These are phyloP conservation scores for Drosophila cardini DNA, from an alignment of 1,140 invertebrate species.

Conservation along the genomic window DNA sequence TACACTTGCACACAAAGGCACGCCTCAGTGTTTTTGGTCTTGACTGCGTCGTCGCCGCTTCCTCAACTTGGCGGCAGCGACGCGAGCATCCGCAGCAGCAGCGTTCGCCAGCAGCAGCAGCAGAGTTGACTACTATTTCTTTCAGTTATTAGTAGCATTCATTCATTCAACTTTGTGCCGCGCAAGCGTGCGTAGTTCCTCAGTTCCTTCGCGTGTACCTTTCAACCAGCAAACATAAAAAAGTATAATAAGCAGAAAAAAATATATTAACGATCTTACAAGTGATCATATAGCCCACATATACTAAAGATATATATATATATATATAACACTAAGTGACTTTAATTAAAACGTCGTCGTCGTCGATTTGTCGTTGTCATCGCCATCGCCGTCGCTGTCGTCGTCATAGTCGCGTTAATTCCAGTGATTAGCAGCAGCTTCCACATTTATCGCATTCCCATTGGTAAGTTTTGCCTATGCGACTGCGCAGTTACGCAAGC, in stretches of 20 bases:
- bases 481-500: conserved; percentile 55
- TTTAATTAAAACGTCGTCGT: conserved; percentile 5
- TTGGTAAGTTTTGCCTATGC: conserved; percentile 46
- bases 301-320: conserved; percentile 16
- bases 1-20: conserved; percentile 24
- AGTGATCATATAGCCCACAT: conserved; percentile 2
- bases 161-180: conserved; percentile 83
- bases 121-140: conserved; percentile 80
- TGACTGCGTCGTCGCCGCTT: conserved; percentile 65
- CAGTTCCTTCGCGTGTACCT: conserved; percentile 81
- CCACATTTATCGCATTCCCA: conserved; percentile 25
- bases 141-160: conserved; percentile 83
- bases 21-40: conserved; percentile 54
- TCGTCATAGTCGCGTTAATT: conserved; percentile 41
- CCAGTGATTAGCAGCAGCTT: conserved; percentile 40
- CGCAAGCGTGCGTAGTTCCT: conserved; percentile 82
- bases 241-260: conserved; percentile 26
- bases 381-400: conserved; percentile 5
- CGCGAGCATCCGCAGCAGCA: conserved; percentile 48
- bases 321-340: conserved; percentile 3
- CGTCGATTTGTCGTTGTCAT: conserved; percentile 3
- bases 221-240: conserved; percentile 34
- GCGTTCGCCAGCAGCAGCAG: conserved; percentile 43
- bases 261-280: conserved; percentile 16
- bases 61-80: conserved; percentile 76